phyloP scores from a whole-genome alignment of 1,140 invertebrate species.

The Oryzaephilus surinamensis region DNA sequence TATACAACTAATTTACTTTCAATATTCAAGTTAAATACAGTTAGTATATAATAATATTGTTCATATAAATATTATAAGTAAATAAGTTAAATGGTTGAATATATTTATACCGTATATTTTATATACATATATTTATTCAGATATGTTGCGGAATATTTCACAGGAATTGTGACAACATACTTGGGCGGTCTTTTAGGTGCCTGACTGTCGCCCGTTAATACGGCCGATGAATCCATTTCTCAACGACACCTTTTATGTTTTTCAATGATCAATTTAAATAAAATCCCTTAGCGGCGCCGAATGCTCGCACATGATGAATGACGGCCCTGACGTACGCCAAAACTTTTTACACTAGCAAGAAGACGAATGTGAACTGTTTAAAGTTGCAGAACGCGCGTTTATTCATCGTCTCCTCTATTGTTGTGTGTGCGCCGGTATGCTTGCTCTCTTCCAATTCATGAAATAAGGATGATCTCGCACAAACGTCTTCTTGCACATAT shows the following conservation, averaged over 20 bases:
- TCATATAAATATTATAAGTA: no score
- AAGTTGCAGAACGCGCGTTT: constrained; percentile 22
- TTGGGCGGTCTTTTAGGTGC: no score
- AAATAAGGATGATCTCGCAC: constrained; percentile 12
- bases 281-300: constrained; percentile 21
- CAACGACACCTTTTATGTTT: constrained; percentile 29
- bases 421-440: no score
- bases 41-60: no score
- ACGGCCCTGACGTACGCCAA: constrained; percentile 23
- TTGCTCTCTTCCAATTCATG: constrained; percentile 5
- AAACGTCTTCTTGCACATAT: constrained; percentile 13
- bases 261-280: constrained; percentile 31
- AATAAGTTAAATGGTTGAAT: no score
- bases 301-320: constrained; percentile 27
- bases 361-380: constrained; percentile 25
- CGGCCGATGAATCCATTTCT: constrained; percentile 26
- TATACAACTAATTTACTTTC: no score
- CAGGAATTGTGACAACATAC: no score
- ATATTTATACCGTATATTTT: no score
- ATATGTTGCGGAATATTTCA: no score
- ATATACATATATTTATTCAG: no score
- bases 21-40: no score
- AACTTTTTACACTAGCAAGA: constrained; percentile 19
- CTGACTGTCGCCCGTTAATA: constrained; percentile 22
- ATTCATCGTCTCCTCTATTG: constrained; percentile 29